These are phyloP conservation scores for Marisa cornuarietis DNA, from an alignment of 1,140 invertebrate species.

Conservation along the genomic window DNA sequence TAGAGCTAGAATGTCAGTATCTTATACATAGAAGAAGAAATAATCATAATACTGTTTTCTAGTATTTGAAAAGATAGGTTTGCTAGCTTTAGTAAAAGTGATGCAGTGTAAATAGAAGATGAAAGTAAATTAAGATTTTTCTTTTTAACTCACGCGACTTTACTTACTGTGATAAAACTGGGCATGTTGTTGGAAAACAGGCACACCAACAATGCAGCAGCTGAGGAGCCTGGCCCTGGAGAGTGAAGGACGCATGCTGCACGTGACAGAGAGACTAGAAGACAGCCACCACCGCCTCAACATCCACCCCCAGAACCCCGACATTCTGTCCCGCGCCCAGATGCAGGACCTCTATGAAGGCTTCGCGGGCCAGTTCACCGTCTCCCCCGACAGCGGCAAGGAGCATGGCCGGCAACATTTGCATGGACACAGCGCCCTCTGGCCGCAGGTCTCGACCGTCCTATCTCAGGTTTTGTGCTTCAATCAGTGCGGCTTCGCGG, in stretches of 20 bases:
- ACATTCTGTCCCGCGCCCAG: neutral
- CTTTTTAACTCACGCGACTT: no score
- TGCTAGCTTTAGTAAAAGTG: no score
- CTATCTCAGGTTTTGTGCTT: neutral
- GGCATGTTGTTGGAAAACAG: neutral
- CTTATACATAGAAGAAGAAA: no score
- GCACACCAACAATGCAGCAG: neutral
- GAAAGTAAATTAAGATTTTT: no score
- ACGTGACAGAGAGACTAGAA: slow-evolving; percentile 12
- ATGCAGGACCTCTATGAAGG: slow-evolving; percentile 18
- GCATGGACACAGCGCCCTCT: no score
- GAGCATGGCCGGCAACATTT: no score
- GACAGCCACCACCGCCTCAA: slow-evolving; percentile 4
- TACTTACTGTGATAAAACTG: no score
- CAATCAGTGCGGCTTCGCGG: slow-evolving; percentile 31
- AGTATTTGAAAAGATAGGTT: no score
- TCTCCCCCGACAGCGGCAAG: no score
- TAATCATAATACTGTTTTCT: no score
- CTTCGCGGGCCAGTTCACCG: neutral
- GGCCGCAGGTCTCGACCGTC: neutral
- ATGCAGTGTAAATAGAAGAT: no score
- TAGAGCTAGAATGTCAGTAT: no score
- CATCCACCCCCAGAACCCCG: slow-evolving; percentile 7
- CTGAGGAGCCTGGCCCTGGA: neutral
- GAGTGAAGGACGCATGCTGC: neutral